Evolutionary conservation across 2,888 invertebrate genomes (phyloP).

Genomic region (Girardia tigrina): DNA sequence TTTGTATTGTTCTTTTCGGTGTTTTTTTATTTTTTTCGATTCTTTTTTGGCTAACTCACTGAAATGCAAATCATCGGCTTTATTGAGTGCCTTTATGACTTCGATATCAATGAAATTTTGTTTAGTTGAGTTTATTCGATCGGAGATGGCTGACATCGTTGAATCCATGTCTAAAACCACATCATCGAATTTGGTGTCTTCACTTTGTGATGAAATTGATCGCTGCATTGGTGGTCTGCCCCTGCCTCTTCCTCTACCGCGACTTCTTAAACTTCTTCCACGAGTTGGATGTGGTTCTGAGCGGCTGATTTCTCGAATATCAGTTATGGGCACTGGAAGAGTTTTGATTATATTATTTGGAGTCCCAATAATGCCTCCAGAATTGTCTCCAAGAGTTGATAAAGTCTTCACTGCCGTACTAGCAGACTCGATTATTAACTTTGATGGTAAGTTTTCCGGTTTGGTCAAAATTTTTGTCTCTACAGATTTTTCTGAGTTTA

Average conservation of each 20-base stretch:
- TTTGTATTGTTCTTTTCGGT: background rate
- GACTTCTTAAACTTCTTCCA: background rate
- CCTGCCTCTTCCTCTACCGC: background rate
- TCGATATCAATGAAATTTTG: background rate
- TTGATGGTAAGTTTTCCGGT: background rate
- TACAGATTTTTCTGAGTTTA: background rate
- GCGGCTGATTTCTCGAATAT: background rate
- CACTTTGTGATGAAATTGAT: constrained; percentile 3
- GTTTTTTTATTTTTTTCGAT: constrained; percentile 10
- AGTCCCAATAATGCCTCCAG: background rate
- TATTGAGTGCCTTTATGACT: background rate
- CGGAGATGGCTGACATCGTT: background rate
- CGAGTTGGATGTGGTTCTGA: background rate
- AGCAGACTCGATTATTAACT: background rate
- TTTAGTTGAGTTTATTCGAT: background rate
- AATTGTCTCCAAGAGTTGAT: too few relatives aligned
- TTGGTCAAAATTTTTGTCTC: background rate
- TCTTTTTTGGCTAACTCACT: constrained; percentile 9
- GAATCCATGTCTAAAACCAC: background rate
- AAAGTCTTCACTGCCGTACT: background rate
- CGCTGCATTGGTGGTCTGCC: background rate
- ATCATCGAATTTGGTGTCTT: background rate
- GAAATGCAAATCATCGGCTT: constrained; percentile 10
- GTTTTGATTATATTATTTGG: background rate
- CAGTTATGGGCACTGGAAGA: background rate